phyloP scores from a whole-genome alignment of 2,888 invertebrate species.

The Molanna angustata region DNA sequence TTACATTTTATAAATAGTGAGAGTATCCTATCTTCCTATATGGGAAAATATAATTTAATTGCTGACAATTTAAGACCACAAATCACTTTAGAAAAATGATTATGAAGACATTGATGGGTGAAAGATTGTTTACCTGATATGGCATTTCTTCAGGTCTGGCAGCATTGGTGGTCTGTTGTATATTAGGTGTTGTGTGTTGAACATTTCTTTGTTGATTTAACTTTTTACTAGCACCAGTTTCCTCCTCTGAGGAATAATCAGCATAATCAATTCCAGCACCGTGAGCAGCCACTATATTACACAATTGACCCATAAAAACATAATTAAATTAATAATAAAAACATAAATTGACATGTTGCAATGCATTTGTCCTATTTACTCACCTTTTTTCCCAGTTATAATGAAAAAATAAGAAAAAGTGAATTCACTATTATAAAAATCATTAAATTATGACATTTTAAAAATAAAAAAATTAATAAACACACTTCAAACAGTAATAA shows the following conservation, averaged over 20 bases:
- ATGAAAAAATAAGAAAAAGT: too few relatives aligned
- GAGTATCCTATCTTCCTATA: too few relatives aligned
- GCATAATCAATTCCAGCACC: constrained; percentile 59
- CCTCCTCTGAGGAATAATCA: constrained; percentile 51
- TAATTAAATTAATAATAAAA: neutral
- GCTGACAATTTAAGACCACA: neutral
- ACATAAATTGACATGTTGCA: neutral
- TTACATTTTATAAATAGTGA: too few relatives aligned
- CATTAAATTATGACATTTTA: too few relatives aligned
- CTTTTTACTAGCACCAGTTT: constrained; percentile 42
- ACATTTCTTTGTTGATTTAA: constrained; percentile 49
- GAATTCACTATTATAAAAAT: too few relatives aligned
- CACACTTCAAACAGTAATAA: too few relatives aligned
- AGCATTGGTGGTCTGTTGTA: constrained; percentile 45
- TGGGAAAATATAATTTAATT: neutral
- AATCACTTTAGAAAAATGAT: neutral
- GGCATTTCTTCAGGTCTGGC: constrained; percentile 57
- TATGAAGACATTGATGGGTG: neutral
- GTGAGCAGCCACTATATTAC: constrained; percentile 49
- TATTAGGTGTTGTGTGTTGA: constrained; percentile 51
- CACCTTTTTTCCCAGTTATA: neutral
- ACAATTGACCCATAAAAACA: constrained; percentile 5
- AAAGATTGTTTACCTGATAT: constrained; percentile 50
- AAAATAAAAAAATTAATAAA: too few relatives aligned
- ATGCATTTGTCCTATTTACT: neutral